These are phyloP conservation scores for Cybosia mesomella DNA, from an alignment of 2,888 invertebrate species.

Conservation along the genomic window DNA sequence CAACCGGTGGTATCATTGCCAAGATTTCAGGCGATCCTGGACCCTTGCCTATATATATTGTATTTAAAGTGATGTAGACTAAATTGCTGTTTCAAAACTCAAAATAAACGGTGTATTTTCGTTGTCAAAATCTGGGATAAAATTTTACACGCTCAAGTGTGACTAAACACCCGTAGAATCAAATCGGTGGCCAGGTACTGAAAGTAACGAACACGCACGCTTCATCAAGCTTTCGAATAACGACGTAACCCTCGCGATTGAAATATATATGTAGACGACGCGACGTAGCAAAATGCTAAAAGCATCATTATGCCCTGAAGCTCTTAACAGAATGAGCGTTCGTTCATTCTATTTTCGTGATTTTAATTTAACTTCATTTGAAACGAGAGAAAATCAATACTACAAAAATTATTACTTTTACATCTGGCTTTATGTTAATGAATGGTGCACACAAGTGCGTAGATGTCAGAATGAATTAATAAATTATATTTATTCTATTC, in stretches of 20 bases:
- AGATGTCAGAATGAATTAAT: slow-evolving; percentile 53
- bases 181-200: background rate
- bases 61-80: no score
- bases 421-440: slow-evolving; percentile 39
- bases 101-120: background rate
- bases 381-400: background rate
- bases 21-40: no score
- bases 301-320: background rate
- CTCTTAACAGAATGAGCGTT: background rate
- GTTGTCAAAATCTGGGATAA: background rate
- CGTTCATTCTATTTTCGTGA: background rate
- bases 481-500: slow-evolving; percentile 37
- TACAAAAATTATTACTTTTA: slow-evolving; percentile 8
- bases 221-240: background rate
- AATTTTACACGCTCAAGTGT: background rate
- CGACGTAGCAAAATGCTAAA: no score
- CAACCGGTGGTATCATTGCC: no score
- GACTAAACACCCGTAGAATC: background rate
- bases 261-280: background rate
- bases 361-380: background rate
- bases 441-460: slow-evolving; percentile 42
- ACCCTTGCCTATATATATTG: no score
- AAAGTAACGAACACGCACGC: background rate
- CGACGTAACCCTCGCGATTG: background rate
- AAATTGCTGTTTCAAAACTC: background rate